phyloP scores from a whole-genome alignment of 2,888 invertebrate species.

The Rutpela maculata region DNA sequence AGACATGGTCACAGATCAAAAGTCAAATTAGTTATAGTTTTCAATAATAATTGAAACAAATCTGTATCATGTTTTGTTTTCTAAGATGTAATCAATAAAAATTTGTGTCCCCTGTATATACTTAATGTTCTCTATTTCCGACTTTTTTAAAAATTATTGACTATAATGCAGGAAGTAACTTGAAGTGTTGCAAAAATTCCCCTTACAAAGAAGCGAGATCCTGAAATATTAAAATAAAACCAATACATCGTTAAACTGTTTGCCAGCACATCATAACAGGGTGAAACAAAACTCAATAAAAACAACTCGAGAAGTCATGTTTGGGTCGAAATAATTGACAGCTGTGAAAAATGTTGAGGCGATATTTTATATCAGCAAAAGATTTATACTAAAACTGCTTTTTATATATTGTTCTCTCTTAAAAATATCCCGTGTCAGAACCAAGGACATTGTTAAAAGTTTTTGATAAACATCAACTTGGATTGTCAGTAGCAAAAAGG shows the following conservation, averaged over 20 bases:
- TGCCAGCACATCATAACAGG: constrained; percentile 19
- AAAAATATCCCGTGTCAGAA: constrained; percentile 33
- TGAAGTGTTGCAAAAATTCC: neutral
- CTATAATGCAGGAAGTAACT: neutral
- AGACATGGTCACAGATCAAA: too few species aligned
- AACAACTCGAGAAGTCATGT: constrained; percentile 40
- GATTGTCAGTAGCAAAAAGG: constrained; percentile 35
- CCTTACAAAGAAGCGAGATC: neutral
- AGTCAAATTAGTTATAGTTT: too few species aligned
- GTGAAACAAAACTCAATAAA: constrained; percentile 44
- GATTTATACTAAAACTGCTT: constrained; percentile 59
- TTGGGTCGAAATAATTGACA: constrained; percentile 64
- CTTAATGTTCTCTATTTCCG: neutral
- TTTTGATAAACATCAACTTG: constrained; percentile 48
- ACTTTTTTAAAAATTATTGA: neutral
- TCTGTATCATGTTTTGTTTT: too few species aligned
- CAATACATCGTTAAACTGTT: constrained; percentile 25
- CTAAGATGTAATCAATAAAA: too few species aligned
- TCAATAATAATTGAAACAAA: too few species aligned
- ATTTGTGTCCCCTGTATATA: too few species aligned
- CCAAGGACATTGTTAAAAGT: constrained; percentile 47
- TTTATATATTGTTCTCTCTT: constrained; percentile 44
- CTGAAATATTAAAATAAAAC: constrained; percentile 23
- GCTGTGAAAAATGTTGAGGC: constrained; percentile 64
- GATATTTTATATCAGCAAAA: constrained; percentile 61